These are phyloP conservation scores for Odontophorus gujanensis DNA, from an alignment of 2,113 vertebrate genomes.

Conservation along the genomic window DNA sequence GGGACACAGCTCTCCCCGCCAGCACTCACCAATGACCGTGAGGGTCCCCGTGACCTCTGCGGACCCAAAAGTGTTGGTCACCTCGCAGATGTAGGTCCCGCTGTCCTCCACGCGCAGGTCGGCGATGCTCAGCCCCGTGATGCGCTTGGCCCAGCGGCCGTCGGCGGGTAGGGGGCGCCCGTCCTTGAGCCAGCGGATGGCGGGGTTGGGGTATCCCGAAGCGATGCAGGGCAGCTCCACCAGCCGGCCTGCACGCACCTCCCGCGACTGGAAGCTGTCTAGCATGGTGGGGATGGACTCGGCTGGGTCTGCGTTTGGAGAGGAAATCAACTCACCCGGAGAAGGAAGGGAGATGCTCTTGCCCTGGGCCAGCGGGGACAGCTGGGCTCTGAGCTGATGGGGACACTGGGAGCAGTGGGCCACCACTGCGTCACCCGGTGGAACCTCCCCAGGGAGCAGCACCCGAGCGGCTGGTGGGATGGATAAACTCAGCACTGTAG, in stretches of 20 bases:
- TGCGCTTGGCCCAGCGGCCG: constrained; percentile 90
- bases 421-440: fast-evolving
- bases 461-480: background rate
- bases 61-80: constrained; percentile 97
- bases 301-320: constrained; percentile 82
- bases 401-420: fast-evolving
- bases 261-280: constrained; percentile 94
- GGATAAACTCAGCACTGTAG: constrained; percentile 55
- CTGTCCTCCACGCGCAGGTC: constrained; percentile 94
- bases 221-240: constrained; percentile 95
- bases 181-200: constrained; percentile 95
- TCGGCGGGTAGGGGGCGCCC: constrained; percentile 91
- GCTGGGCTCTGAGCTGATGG: background rate
- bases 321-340: fast-evolving
- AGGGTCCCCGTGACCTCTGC: constrained; percentile 94
- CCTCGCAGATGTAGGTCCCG: constrained; percentile 96
- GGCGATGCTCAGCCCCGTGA: constrained; percentile 91
- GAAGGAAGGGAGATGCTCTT: background rate
- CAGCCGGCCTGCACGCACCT: constrained; percentile 86
- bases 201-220: constrained; percentile 94
- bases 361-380: background rate
- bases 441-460: fast-evolving
- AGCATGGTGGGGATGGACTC: constrained; percentile 93
- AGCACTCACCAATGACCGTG: constrained; percentile 88
- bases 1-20: background rate